Evolutionary conservation across 2,888 invertebrate species (phyloP).

Genomic region (Caenorhabditis doughertyi): DNA sequence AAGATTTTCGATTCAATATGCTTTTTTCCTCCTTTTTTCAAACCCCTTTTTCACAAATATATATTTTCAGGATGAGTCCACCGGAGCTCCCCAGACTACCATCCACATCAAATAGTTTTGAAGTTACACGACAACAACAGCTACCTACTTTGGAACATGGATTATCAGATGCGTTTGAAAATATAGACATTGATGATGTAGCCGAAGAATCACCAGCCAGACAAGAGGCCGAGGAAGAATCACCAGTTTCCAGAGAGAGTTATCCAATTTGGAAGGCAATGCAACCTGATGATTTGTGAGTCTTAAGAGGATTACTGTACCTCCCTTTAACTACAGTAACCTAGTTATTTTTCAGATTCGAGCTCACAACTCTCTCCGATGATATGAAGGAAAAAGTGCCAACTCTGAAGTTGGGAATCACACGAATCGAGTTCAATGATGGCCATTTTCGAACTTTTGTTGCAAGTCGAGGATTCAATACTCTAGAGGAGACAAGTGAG

Average conservation of each 20-base stretch:
- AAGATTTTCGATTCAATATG: too few relatives aligned
- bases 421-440: conserved; percentile 20
- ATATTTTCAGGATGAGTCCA: too few relatives aligned
- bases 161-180: too few relatives aligned
- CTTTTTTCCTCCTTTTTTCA: too few relatives aligned
- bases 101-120: too few relatives aligned
- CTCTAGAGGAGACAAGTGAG: conserved; percentile 30
- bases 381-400: conserved; percentile 4
- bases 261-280: background rate
- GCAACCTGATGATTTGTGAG: conserved; percentile 23
- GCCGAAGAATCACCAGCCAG: background rate
- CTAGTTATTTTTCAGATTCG: conserved; percentile 20
- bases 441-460: conserved; percentile 8
- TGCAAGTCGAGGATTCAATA: background rate
- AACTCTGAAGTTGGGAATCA: background rate
- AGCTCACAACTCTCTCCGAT: conserved; percentile 23
- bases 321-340: background rate
- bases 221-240: background rate
- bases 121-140: too few relatives aligned
- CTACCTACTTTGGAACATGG: too few relatives aligned
- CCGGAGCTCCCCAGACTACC: too few relatives aligned
- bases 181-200: too few relatives aligned
- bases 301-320: background rate
- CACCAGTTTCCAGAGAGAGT: background rate
- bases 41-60: too few relatives aligned